Percentiles rank a stretch among this genome's conserved stretches.
These are phyloP conservation scores for Gadus macrocephalus DNA, from an alignment of 2,113 vertebrate species.

Conservation along the genomic window DNA sequence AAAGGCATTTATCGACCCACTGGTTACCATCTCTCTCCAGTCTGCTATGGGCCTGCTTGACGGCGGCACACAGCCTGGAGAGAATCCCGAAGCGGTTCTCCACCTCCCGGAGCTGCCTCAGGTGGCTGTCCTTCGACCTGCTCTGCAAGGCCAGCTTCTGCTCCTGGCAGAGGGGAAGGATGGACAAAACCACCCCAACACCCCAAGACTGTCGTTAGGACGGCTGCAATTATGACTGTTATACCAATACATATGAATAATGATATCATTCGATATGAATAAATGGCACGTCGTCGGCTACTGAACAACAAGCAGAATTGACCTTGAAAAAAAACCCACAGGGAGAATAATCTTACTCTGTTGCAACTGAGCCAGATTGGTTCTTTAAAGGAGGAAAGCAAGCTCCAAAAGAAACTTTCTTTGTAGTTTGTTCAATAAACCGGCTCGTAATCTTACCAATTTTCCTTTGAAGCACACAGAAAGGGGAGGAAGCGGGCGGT, in stretches of 20 bases:
- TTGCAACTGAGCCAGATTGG: background rate
- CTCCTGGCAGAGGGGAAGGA: constrained; percentile 70
- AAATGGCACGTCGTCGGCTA: background rate
- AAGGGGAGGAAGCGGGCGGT: constrained; percentile 1
- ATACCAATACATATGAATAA: too few species aligned
- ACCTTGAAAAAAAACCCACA: background rate
- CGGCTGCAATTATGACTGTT: too few species aligned
- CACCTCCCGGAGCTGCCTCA: constrained; percentile 84
- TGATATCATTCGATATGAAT: background rate
- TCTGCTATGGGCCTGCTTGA: constrained; percentile 80
- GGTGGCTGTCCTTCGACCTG: constrained; percentile 80
- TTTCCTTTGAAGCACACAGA: background rate
- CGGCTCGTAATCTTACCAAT: background rate
- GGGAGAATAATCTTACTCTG: background rate
- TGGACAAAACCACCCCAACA: constrained; percentile 1
- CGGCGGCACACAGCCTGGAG: constrained; percentile 74
- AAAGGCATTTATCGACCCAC: background rate
- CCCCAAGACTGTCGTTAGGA: too few species aligned
- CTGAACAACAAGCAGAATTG: background rate
- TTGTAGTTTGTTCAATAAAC: constrained; percentile 1
- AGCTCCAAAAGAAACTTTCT: background rate
- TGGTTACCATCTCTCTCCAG: constrained; percentile 84
- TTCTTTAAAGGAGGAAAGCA: background rate
- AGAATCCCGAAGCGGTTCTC: constrained; percentile 81
- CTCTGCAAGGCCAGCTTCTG: constrained; percentile 83